Evolutionary conservation across 2,888 invertebrate species (phyloP).

Genomic region (Zaprionus obscuricornis): DNA sequence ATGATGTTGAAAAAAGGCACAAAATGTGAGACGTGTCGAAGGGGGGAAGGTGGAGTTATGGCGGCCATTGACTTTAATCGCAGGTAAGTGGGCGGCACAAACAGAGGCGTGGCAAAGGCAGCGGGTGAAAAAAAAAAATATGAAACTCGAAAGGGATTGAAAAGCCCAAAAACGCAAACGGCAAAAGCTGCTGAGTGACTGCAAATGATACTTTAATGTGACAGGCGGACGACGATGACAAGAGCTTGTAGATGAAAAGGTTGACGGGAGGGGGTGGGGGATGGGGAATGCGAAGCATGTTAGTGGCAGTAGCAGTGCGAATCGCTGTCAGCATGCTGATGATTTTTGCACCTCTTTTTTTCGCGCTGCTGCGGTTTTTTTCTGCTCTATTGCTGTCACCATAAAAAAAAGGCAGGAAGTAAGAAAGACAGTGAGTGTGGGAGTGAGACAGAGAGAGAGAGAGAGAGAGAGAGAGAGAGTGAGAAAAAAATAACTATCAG

Average conservation of each 20-base stretch:
- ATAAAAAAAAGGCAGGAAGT: slow-evolving; percentile 10
- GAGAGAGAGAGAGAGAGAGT: not conserved
- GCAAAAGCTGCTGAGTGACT: slow-evolving; percentile 72
- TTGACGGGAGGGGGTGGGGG: not conserved
- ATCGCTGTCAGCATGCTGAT: slow-evolving; percentile 62
- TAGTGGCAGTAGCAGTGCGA: no score
- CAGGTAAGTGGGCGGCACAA: slow-evolving; percentile 25
- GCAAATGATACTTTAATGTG: slow-evolving; percentile 76
- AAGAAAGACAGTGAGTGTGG: not conserved
- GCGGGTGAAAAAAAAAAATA: slow-evolving; percentile 1
- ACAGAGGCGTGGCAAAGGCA: slow-evolving; percentile 25
- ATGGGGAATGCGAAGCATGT: no score
- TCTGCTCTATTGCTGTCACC: slow-evolving; percentile 63
- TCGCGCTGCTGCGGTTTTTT: slow-evolving; percentile 32
- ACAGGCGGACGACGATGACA: slow-evolving; percentile 51
- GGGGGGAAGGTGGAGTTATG: slow-evolving; percentile 15
- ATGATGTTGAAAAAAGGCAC: not conserved
- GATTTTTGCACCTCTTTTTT: slow-evolving; percentile 72
- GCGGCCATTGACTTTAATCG: slow-evolving; percentile 62
- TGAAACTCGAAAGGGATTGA: slow-evolving; percentile 35
- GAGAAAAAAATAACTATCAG: slow-evolving; percentile 55
- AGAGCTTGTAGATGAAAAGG: not conserved
- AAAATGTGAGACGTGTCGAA: not conserved
- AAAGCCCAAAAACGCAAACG: no score
- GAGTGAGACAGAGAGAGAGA: not conserved